phyloP scores from a whole-genome alignment of 2,888 invertebrate genomes.

The Drosophila meridionalis region DNA sequence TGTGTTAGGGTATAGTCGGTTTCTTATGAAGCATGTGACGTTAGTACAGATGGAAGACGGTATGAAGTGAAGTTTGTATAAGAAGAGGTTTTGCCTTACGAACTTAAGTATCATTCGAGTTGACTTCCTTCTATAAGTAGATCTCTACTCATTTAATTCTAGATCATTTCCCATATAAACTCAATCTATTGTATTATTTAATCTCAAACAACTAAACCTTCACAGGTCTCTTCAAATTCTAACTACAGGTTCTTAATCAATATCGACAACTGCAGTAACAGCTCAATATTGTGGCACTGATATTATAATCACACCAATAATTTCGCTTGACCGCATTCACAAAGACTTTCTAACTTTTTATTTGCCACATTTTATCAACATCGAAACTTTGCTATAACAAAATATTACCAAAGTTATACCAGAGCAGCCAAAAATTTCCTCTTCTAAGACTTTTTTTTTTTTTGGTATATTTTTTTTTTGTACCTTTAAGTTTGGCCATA shows the following conservation, averaged over 20 bases:
- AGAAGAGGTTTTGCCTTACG: too few species aligned
- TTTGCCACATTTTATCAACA: constrained; percentile 78
- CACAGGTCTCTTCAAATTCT: neutral
- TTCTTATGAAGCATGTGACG: neutral
- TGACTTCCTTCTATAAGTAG: neutral
- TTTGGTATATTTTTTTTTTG: constrained; percentile 9
- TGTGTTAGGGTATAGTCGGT: neutral
- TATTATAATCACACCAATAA: constrained; percentile 47
- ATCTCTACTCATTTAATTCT: neutral
- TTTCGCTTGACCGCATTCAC: constrained; percentile 31
- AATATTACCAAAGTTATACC: constrained; percentile 77
- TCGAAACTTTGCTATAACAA: constrained; percentile 75
- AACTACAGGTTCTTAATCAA: constrained; percentile 3
- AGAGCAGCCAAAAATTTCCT: constrained; percentile 60
- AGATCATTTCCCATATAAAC: neutral
- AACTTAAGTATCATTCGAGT: neutral
- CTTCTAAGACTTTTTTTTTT: constrained; percentile 28
- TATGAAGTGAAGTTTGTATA: neutral
- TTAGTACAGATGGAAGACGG: neutral
- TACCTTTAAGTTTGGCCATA: constrained; percentile 19
- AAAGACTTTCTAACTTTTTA: constrained; percentile 57
- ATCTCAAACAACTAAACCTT: neutral
- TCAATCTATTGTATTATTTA: neutral
- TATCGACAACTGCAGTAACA: constrained; percentile 13
- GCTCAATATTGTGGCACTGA: constrained; percentile 24